A percentile compares a stretch with the other conserved stretches of the same genome.
Conservation (phyloP, 1,140 invertebrate species). For the Leptonema lineaticorne region DNA sequence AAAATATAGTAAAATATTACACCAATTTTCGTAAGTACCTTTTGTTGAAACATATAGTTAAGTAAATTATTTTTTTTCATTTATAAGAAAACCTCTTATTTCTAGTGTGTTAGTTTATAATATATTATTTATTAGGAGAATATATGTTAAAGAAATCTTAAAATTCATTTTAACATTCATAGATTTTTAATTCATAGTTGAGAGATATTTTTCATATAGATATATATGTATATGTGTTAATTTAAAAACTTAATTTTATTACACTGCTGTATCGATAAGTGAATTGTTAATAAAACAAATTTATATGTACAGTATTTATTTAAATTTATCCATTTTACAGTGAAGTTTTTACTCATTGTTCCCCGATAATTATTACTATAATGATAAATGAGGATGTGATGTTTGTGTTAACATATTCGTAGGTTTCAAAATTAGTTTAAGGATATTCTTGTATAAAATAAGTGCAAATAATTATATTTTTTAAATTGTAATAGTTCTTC, state of each 20-base stretch:
- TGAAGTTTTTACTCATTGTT: slow-evolving; percentile 29
- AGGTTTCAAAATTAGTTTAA: slow-evolving; percentile 17
- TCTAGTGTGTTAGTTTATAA: background rate
- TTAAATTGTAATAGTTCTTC: slow-evolving; percentile 19
- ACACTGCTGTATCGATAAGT: slow-evolving; percentile 8
- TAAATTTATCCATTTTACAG: slow-evolving; percentile 23
- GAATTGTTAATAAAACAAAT: slow-evolving; percentile 25
- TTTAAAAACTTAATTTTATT: slow-evolving; percentile 15
- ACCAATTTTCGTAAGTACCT: background rate
- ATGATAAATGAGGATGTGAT: slow-evolving; percentile 14
- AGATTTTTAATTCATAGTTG: background rate
- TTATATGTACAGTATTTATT: slow-evolving; percentile 34
- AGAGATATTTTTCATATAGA: slow-evolving; percentile 16
- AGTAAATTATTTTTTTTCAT: background rate
- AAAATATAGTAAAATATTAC: too few species aligned
- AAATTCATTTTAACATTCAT: slow-evolving; percentile 9
- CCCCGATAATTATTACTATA: slow-evolving; percentile 14
- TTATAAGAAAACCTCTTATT: background rate
- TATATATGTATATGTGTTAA: slow-evolving; percentile 6
- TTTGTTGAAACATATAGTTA: background rate
- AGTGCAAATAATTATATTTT: slow-evolving; percentile 33
- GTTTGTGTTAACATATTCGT: slow-evolving; percentile 23
- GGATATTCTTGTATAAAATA: slow-evolving; percentile 30
- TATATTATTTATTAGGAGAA: background rate
- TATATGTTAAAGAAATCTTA: background rate